Evolutionary conservation across 1,140 invertebrate genomes (phyloP).

Genomic region (Drosophila grimshawi): DNA sequence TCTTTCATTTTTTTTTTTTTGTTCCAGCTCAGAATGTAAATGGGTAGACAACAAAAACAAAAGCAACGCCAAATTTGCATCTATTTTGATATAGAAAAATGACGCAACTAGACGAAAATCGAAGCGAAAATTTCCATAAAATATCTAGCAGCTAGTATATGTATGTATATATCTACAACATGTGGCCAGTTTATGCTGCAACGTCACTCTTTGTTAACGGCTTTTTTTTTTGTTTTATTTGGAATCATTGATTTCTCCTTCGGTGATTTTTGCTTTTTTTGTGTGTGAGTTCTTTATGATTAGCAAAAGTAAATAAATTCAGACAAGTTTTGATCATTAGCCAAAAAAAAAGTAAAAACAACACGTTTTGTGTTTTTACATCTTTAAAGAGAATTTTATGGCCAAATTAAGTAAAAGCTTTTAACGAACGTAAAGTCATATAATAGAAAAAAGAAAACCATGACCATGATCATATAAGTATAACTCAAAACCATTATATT

Average conservation of each 20-base stretch:
- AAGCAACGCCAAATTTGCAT: slow-evolving; percentile 39
- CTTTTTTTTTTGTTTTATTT: slow-evolving; percentile 33
- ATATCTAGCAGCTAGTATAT: slow-evolving; percentile 1
- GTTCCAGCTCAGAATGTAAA: slow-evolving; percentile 33
- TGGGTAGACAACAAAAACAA: slow-evolving; percentile 18
- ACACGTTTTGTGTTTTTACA: neutral
- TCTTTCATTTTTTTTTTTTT: neutral
- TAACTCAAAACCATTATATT: no score
- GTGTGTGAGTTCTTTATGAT: slow-evolving; percentile 7
- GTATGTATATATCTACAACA: slow-evolving; percentile 18
- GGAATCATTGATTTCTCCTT: slow-evolving; percentile 22
- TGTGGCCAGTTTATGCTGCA: slow-evolving; percentile 35
- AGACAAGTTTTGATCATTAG: slow-evolving; percentile 22
- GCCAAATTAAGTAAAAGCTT: slow-evolving; percentile 14
- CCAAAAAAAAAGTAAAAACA: slow-evolving; percentile 4
- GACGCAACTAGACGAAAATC: slow-evolving; percentile 44
- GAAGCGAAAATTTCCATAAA: slow-evolving; percentile 32
- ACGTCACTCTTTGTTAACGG: slow-evolving; percentile 8
- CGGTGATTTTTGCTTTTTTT: neutral
- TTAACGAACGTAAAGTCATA: slow-evolving; percentile 7
- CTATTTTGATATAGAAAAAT: slow-evolving; percentile 39
- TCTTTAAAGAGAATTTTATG: neutral
- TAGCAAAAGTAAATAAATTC: slow-evolving; percentile 39
- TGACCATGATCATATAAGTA: no score
- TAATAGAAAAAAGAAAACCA: no score